These are phyloP conservation scores for Mastacembelus armatus DNA, from an alignment of 2,797 vertebrate genomes.

Conservation along the genomic window DNA sequence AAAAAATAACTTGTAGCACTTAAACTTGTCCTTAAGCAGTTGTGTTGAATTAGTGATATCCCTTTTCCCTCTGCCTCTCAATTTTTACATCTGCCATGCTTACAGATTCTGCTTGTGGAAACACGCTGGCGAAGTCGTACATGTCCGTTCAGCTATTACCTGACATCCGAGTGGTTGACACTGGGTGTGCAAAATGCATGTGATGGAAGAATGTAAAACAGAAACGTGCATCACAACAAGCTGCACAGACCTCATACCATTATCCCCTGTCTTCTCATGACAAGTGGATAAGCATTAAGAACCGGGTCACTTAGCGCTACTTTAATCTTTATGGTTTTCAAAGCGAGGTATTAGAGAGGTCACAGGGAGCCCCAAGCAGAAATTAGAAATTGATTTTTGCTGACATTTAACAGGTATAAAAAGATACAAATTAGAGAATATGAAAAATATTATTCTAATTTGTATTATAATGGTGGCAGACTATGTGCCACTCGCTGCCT, in stretches of 20 bases:
- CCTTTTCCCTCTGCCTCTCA: background rate
- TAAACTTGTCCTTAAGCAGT: constrained; percentile 56
- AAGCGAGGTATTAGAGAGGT: background rate
- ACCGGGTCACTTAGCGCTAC: constrained; percentile 16
- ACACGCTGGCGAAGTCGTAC: constrained; percentile 2
- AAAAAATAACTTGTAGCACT: constrained; percentile 43
- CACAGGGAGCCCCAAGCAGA: background rate
- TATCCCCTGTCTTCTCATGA: background rate
- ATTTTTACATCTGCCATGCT: constrained; percentile 16
- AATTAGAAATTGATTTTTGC: constrained; percentile 48
- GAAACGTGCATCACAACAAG: background rate
- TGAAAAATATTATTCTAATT: constrained; percentile 26
- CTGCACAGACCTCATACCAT: background rate
- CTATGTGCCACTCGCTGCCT: background rate
- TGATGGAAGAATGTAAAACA: background rate
- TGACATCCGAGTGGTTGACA: background rate
- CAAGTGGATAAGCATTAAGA: constrained; percentile 7
- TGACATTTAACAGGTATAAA: constrained; percentile 43
- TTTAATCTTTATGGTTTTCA: constrained; percentile 30
- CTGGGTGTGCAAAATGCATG: constrained; percentile 13
- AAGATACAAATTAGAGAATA: constrained; percentile 32
- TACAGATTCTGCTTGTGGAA: constrained; percentile 24
- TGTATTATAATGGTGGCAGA: constrained; percentile 6
- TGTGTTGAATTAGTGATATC: constrained; percentile 50
- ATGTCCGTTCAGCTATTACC: constrained; percentile 20